Conservation (phyloP, 2,797 vertebrate genomes). For the Xiphophorus birchmanni region DNA sequence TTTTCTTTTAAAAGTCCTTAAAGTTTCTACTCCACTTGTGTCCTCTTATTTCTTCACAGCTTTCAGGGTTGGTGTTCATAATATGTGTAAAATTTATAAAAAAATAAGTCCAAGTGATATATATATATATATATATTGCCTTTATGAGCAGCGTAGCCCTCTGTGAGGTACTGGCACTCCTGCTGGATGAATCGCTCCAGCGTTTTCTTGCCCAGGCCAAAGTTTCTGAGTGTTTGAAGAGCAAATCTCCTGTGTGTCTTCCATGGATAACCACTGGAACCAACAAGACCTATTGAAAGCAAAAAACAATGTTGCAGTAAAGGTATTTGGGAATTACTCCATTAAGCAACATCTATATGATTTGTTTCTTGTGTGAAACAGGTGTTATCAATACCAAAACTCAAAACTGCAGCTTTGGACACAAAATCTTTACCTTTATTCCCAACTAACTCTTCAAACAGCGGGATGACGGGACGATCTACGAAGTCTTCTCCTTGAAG, state of each 20-base stretch:
- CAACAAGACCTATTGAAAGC: constrained; percentile 60
- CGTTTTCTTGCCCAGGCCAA: constrained; percentile 71
- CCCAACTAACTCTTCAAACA: constrained; percentile 11
- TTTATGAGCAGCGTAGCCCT: constrained; percentile 60
- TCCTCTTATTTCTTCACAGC: neutral
- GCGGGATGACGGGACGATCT: constrained; percentile 53
- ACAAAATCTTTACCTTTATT: constrained; percentile 47
- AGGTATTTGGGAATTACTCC: neutral
- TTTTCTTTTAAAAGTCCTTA: neutral
- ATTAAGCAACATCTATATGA: neutral
- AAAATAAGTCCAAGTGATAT: neutral
- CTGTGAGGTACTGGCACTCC: constrained; percentile 67
- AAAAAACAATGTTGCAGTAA: constrained; percentile 3
- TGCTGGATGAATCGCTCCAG: constrained; percentile 69
- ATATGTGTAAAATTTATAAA: neutral
- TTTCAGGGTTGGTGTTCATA: neutral
- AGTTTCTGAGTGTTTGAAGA: constrained; percentile 72
- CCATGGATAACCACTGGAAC: constrained; percentile 68
- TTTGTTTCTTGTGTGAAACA: neutral
- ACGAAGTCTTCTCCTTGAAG: constrained; percentile 59
- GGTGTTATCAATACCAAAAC: neutral
- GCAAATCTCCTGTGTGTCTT: constrained; percentile 75
- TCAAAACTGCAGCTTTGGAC: neutral
- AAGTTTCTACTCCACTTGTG: neutral
- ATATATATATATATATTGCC: constrained; percentile 26